Conservation (phyloP, 2,888 invertebrate species). For the Hypolimnas misippus region DNA sequence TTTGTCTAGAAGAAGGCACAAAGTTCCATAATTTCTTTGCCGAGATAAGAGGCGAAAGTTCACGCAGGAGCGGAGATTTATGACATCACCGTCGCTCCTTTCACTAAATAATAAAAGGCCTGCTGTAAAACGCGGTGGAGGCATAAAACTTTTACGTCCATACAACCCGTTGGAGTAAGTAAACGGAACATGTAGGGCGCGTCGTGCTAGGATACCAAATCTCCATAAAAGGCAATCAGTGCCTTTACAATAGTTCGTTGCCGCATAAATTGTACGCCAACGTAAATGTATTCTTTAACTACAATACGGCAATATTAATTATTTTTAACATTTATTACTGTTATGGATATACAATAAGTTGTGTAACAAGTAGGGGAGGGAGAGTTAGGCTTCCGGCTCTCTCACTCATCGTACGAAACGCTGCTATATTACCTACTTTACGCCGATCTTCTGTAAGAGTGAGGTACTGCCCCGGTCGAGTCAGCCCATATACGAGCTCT, state of each 20-base stretch:
- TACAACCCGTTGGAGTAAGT: constrained; percentile 79
- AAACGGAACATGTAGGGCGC: constrained; percentile 67
- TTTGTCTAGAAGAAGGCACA: constrained; percentile 81
- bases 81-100: constrained; percentile 83
- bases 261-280: constrained; percentile 70
- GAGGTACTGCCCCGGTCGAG: no score
- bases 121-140: constrained; percentile 81
- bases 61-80: constrained; percentile 83
- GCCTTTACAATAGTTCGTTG: constrained; percentile 69
- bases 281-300: constrained; percentile 46
- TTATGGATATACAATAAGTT: no score
- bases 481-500: no score
- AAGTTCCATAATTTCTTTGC: constrained; percentile 83
- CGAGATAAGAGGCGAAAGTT: constrained; percentile 84
- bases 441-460: no score
- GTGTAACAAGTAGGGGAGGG: no score
- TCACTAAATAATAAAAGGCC: constrained; percentile 84
- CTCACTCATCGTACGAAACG: no score
- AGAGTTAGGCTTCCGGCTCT: no score
- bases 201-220: constrained; percentile 71
- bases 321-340: constrained; percentile 6
- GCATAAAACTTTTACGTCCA: constrained; percentile 83
- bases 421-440: no score
- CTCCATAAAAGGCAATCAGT: constrained; percentile 81
- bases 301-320: constrained; percentile 9